phyloP scores from a whole-genome alignment of 2,113 vertebrate genomes.

The human (Homo sapiens) region DNA sequence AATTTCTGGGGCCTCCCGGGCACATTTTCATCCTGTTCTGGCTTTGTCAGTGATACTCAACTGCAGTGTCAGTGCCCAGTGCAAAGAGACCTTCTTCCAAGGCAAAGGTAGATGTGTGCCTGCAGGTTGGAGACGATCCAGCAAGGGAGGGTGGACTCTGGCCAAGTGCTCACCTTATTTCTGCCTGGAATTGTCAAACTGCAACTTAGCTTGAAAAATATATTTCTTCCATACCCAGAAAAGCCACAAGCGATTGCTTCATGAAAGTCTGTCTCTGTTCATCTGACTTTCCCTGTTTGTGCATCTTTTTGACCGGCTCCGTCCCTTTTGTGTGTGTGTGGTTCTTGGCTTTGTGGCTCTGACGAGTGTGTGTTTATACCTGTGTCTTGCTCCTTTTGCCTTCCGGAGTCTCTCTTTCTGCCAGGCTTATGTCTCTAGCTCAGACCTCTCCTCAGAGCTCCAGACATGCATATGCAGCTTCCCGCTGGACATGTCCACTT shows the following conservation, averaged over 20 bases:
- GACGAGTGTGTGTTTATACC: neutral
- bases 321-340: neutral
- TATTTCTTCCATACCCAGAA: neutral
- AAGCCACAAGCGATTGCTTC: neutral
- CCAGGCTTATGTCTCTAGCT: neutral
- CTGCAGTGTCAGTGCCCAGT: accelerated
- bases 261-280: neutral
- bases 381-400: neutral
- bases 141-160: neutral
- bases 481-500: neutral
- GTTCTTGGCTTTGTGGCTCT: neutral
- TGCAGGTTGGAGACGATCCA: neutral
- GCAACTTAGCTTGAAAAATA: neutral
- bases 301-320: neutral
- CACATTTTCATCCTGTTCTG: accelerated
- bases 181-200: neutral
- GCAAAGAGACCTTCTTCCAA: too few relatives aligned
- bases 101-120: neutral
- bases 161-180: neutral
- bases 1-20: neutral
- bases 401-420: neutral
- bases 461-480: too few relatives aligned
- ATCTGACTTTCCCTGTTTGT: accelerated
- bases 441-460: neutral
- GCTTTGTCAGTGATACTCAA: neutral